Evolutionary conservation across 2,113 vertebrate genomes (phyloP).

Genomic region (Tenrec ecaudatus): DNA sequence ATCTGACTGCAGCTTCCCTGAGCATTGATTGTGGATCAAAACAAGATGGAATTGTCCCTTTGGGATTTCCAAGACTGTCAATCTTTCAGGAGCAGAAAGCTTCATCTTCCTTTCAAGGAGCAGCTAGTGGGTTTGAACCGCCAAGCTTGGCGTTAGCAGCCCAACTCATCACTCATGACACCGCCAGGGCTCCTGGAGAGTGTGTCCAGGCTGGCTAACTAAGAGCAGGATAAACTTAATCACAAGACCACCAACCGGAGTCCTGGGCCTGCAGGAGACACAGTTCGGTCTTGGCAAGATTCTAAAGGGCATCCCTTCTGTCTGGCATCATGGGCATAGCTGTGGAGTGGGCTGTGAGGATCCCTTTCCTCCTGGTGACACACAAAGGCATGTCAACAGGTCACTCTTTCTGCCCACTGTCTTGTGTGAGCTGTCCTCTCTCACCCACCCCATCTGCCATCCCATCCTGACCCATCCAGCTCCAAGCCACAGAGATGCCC

Average conservation of each 20-base stretch:
- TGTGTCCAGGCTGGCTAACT: not conserved
- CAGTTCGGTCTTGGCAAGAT: rapidly evolving
- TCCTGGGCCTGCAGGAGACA: not conserved
- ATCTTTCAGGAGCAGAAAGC: no score
- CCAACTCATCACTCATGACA: no score
- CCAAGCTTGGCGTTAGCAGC: no score
- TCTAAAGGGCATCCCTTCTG: not conserved
- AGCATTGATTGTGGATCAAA: no score
- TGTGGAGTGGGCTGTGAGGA: not conserved
- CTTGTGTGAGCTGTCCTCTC: not conserved
- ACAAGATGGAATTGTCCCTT: no score
- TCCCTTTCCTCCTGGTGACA: not conserved
- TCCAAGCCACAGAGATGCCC: conserved; percentile 17
- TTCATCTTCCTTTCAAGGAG: no score
- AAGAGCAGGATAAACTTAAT: not conserved
- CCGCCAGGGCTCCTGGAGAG: not conserved
- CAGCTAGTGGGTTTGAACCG: no score
- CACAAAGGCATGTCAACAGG: not conserved
- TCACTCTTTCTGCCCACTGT: not conserved
- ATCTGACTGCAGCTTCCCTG: no score
- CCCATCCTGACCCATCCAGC: not conserved
- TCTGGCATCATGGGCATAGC: not conserved
- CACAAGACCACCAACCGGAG: not conserved
- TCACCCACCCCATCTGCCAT: not conserved
- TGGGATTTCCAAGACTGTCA: no score